phyloP scores from a whole-genome alignment of 2,888 invertebrate species.

The Acheta domesticus region DNA sequence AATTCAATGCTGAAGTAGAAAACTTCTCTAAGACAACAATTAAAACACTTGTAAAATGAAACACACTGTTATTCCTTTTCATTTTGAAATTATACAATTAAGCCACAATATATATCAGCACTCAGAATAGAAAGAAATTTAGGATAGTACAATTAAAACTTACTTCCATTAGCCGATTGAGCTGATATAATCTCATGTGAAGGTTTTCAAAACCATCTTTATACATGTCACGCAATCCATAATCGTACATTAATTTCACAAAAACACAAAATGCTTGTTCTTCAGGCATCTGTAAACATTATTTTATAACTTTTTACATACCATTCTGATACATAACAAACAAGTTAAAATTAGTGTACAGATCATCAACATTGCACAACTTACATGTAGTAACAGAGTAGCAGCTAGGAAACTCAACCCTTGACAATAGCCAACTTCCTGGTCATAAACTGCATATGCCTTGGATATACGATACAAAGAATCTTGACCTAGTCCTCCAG shows the following conservation, averaged over 20 bases:
- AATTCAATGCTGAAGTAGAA: no score
- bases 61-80: no score
- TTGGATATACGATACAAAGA: slow-evolving; percentile 92
- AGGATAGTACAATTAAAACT: slow-evolving; percentile 33
- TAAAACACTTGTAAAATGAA: no score
- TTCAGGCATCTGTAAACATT: slow-evolving; percentile 87
- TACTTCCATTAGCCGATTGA: slow-evolving; percentile 88
- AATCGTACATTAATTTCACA: slow-evolving; percentile 95
- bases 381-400: slow-evolving; percentile 89
- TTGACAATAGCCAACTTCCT: slow-evolving; percentile 98
- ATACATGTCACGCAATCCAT: slow-evolving; percentile 89
- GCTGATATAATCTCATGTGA: slow-evolving; percentile 89
- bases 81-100: no score
- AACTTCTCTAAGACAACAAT: no score
- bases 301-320: slow-evolving; percentile 24
- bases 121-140: no score
- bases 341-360: background rate
- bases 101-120: no score
- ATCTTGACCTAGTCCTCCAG: slow-evolving; percentile 93
- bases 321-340: background rate
- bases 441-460: slow-evolving; percentile 95
- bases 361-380: slow-evolving; percentile 44
- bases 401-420: slow-evolving; percentile 97
- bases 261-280: slow-evolving; percentile 98
- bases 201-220: slow-evolving; percentile 96